phyloP scores from a whole-genome alignment of 2,888 invertebrate genomes.

The Idaea dimidiata region DNA sequence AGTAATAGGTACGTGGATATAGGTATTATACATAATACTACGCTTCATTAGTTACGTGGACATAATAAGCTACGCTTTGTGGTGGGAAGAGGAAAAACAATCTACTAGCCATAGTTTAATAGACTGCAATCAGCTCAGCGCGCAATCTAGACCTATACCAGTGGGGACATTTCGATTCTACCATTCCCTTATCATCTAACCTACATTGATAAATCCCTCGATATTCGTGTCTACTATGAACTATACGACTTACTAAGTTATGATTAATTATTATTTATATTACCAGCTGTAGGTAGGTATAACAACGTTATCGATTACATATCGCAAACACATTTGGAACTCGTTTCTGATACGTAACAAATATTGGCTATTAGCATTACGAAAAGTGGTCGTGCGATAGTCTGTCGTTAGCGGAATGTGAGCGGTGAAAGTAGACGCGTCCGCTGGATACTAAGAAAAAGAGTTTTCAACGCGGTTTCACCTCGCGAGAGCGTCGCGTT shows the following conservation, averaged over 20 bases:
- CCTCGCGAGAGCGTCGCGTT: conserved; percentile 63
- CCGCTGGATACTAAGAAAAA: conserved; percentile 68
- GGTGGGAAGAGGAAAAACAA: conserved; percentile 10
- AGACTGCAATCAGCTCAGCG: conserved; percentile 23
- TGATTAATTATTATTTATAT: conserved; percentile 32
- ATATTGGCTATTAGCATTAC: conserved; percentile 41
- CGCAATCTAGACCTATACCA: conserved; percentile 18
- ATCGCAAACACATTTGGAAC: conserved; percentile 45
- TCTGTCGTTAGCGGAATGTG: conserved; percentile 63
- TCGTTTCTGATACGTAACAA: conserved; percentile 50
- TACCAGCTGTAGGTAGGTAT: conserved; percentile 36
- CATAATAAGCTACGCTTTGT: conserved; percentile 11
- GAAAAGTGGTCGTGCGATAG: conserved; percentile 56
- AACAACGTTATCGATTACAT: conserved; percentile 39
- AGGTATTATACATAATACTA: conserved; percentile 6
- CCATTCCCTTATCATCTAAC: conserved; percentile 32
- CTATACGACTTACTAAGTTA: conserved; percentile 15
- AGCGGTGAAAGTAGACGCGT: conserved; percentile 75
- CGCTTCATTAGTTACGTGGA: conserved; percentile 17
- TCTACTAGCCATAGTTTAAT: background rate
- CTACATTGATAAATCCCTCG: conserved; percentile 34
- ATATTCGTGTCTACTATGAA: conserved; percentile 23
- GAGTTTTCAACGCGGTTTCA: conserved; percentile 76
- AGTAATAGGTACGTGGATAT: conserved; percentile 8
- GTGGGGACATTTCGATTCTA: conserved; percentile 18